Evolutionary conservation across 2,797 vertebrate species (phyloP), one percentile per base, ranked within the genome.

Genomic region (Karalla daura): DNA sequence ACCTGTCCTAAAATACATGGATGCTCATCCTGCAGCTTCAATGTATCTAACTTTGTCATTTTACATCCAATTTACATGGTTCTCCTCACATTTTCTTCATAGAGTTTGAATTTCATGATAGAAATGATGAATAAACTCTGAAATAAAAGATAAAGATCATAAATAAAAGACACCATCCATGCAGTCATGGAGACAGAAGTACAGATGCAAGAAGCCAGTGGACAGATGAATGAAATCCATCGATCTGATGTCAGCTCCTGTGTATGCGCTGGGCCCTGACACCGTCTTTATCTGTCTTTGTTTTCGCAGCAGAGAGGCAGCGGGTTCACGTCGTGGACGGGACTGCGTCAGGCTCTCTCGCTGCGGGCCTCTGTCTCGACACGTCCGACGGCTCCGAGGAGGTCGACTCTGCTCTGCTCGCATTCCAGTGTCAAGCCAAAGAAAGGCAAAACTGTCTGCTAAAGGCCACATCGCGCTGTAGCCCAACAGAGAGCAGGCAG

Each of bases 391-490:
- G 63, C 55, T 68, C 81, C 23, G 80, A 40, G 74, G 41, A 70
- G 43, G 79, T 81, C 76, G 68, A 59, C 70, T 80, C 76, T 70
- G 61, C 70, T 80, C 40, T 4, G 36, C 72, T 70, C 63, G 46
- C 88, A 94, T 93, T 93, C 89, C 87, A 80, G 20, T 74, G 81
- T 86, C 78, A 81, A 73, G 59, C 37, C 49, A 79, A 74, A 86
- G 70, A 85, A 87, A 86, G 77, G 41, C 47, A 53, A 68, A 78
- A 58, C 15, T 45, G 45, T 65, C 70, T 37, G 61, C 63, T 76
- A 71, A 80, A 83, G 66, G 45, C 20, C 46, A 36, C 37, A 53
- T 65, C 45, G 58, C 28, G 20, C 65, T 53, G 54, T 62, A 63
- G 65, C 56, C 49, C 72, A 18, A 61, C 58, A 14, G 24, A 47